Evolutionary conservation across 2,113 vertebrate genomes (phyloP), one percentile per base, ranked within the genome.

Genomic region (Brachypodius melanocephalos): DNA sequence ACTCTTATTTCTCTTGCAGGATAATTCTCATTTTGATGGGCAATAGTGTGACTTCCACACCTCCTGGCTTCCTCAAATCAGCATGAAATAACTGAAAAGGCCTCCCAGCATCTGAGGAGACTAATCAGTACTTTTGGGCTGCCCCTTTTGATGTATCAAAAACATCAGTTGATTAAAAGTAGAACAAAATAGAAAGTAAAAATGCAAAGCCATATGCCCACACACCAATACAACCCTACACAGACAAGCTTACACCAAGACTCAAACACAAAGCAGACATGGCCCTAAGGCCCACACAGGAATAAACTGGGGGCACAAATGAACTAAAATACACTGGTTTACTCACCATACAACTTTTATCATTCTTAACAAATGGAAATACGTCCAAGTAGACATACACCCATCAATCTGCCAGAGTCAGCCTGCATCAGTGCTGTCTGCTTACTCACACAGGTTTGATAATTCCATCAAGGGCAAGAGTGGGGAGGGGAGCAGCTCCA

Each of bases 211-310:
- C 58, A 58, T 24, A 36, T 8, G 21, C 12, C 22, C 26, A 26
- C 24, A 16, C 6, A 25, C 6, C 31, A 63, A 31, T 3, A 40
- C 17, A 65, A 49, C 10, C 40, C 42, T 54, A 42, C 32, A 21
- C 0, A 0, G 1, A 2, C 28, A 77, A 31, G 19, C 10, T 17
- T 14, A 51, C 0, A 0, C 46, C 4, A 25, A 34, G 24, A 63
- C 29, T 26, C 46, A 43, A 49, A 59, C 59, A 46, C 54, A 59
- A 42, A 55, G 36, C 17, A 21, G 54, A 36, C 3, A 3, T 0
- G 10, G 36, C 29, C 80, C 36, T 40, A 52, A 63, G 5, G 8
- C 19, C 9, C 4, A 5, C 0, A 24, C 5, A 58, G 42, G 49
- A 85, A 76, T n/a, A 65, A 82, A 72, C 49, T 40, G 10, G 28